These are phyloP conservation scores for Bufo bufo DNA, from an alignment of 2,113 vertebrate species.

Conservation along the genomic window DNA sequence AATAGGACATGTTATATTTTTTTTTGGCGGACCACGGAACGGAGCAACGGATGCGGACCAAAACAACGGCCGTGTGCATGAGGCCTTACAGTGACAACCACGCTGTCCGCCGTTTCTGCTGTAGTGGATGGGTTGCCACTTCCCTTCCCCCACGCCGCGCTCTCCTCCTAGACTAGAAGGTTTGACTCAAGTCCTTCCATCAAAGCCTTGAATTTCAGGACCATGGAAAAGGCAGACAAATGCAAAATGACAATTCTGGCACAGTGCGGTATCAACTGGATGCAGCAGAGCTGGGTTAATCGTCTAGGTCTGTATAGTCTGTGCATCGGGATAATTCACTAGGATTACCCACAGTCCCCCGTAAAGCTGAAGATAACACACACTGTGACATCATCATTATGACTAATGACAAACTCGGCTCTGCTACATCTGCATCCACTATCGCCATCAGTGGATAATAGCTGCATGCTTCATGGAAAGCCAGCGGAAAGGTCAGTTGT, in stretches of 20 bases:
- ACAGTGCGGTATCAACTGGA: neutral
- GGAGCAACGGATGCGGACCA: no score
- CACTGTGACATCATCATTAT: neutral
- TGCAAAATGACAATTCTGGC: neutral
- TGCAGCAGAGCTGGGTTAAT: neutral
- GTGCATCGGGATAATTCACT: neutral
- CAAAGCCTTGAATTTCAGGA: neutral
- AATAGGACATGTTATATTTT: no score
- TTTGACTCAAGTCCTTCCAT: no score
- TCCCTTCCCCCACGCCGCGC: no score
- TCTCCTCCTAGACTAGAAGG: no score
- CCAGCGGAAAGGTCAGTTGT: constrained; percentile 16
- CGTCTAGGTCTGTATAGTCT: neutral
- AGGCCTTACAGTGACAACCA: no score
- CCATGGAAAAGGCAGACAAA: neutral
- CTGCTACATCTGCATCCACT: neutral
- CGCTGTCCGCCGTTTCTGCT: no score
- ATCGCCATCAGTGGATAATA: neutral
- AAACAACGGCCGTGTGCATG: no score
- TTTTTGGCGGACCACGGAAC: no score
- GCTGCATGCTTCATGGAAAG: neutral
- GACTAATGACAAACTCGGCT: neutral
- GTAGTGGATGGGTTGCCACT: no score
- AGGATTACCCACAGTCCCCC: neutral
- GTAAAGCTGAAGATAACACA: neutral